phyloP scores from a whole-genome alignment of 2,797 vertebrate species.

The Nyctalus aviator region DNA sequence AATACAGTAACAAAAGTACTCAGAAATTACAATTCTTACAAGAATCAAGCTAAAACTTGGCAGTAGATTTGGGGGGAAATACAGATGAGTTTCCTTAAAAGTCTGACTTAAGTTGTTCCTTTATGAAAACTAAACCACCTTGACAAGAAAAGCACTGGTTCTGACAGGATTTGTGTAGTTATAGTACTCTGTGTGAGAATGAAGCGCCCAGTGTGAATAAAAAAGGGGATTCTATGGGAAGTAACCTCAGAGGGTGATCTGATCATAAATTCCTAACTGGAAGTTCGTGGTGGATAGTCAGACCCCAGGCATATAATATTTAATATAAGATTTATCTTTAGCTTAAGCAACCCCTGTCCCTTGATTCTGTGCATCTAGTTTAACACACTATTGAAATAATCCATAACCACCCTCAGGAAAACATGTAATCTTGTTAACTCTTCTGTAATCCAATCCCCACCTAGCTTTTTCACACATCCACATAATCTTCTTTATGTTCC shows the following conservation, averaged over 20 bases:
- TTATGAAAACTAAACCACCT: background rate
- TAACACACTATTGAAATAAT: background rate
- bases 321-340: background rate
- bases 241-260: background rate
- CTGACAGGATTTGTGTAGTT: background rate
- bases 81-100: background rate
- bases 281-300: background rate
- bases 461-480: background rate
- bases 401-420: background rate
- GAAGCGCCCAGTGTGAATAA: background rate
- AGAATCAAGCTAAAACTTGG: constrained; percentile 15
- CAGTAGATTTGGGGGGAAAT: background rate
- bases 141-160: background rate
- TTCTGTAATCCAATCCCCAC: background rate
- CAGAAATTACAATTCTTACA: background rate
- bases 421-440: background rate
- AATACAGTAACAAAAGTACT: background rate
- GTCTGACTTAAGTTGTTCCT: background rate
- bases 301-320: background rate
- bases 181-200: background rate
- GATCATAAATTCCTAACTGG: background rate
- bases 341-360: background rate
- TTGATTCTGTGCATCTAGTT: background rate
- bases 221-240: background rate
- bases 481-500: background rate